Evolutionary conservation across 2,113 vertebrate species (phyloP), one percentile per base, ranked within the genome.

Genomic region (Fulica atra): DNA sequence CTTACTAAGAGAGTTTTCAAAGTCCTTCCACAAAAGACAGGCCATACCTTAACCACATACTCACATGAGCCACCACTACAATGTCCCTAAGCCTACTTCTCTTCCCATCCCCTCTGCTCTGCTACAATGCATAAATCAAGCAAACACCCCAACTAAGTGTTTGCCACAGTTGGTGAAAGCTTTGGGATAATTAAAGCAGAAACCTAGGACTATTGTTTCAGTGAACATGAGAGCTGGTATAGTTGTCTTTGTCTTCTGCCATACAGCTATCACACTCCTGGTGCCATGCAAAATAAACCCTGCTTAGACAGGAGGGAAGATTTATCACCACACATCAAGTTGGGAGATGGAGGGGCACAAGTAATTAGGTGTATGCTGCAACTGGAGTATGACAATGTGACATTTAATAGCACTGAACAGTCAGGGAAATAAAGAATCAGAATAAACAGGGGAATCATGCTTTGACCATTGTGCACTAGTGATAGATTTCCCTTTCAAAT

Each of bases 311-410:
- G 65, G 48, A 79, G 26, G 46, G 53, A 64, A 79, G 35, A 14
- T 24, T 21, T 4, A 17, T 7, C n/a, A 18, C 69, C 65, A 66
- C 11, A 9, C 16, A 8, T 23, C 35, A 26, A 0, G 2, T 1
- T 9, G 35, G 51, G 40, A 6, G 42, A 44, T 0, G 5, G 70
- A 78, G 44, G 33, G 35, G 24, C 33, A 90, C 35, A 38, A 51
- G 53, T 18, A 40, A 51, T 0, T 21, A 70, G 10, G 29, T 11
- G n/a, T 24, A 5, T 4, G 56, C 60, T 77, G 81, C n/a, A 28
- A 16, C 7, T 3, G 2, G n/a, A 69, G 3, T 7, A 10, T 2
- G 53, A 68, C 6, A 40, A 44, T 1, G 26, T 7, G 56, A 18
- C 17, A 10, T 87, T 88, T 42, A 36, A 66, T 1, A 86, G 57